Evolutionary conservation across 2,797 vertebrate genomes (phyloP).

Genomic region (Poecile montanus): DNA sequence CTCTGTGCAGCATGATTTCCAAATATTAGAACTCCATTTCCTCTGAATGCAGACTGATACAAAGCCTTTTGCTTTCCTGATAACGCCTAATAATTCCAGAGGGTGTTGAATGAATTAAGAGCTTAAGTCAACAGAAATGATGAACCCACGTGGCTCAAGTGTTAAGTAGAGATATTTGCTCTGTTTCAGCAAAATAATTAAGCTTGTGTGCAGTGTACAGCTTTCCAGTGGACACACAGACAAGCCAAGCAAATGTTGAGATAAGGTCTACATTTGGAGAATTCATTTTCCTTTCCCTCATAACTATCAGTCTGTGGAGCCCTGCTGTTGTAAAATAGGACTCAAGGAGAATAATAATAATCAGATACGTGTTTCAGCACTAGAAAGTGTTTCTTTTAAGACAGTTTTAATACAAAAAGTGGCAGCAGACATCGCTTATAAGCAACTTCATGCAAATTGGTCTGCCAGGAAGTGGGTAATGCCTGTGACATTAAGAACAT

Average conservation of each 20-base stretch:
- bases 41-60: background rate
- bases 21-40: constrained; percentile 16
- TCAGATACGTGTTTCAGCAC: background rate
- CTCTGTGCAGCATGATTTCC: constrained; percentile 4
- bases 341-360: background rate
- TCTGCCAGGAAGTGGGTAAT: constrained; percentile 21
- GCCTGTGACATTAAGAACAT: constrained; percentile 22
- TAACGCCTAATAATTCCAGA: background rate
- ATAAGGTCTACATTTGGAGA: background rate
- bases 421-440: background rate
- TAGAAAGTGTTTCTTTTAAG: constrained; percentile 13
- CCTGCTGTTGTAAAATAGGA: background rate
- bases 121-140: background rate
- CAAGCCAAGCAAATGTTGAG: background rate
- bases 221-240: background rate
- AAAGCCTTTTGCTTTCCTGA: constrained; percentile 11
- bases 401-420: constrained; percentile 24
- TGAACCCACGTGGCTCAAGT: background rate
- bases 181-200: constrained; percentile 16
- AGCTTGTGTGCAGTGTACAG: background rate
- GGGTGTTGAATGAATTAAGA: constrained; percentile 1
- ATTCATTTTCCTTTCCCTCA: background rate
- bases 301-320: background rate
- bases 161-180: constrained; percentile 6
- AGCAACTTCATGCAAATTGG: background rate